phyloP scores from a whole-genome alignment of 2,797 vertebrate species.

The Neoniphon sammara region DNA sequence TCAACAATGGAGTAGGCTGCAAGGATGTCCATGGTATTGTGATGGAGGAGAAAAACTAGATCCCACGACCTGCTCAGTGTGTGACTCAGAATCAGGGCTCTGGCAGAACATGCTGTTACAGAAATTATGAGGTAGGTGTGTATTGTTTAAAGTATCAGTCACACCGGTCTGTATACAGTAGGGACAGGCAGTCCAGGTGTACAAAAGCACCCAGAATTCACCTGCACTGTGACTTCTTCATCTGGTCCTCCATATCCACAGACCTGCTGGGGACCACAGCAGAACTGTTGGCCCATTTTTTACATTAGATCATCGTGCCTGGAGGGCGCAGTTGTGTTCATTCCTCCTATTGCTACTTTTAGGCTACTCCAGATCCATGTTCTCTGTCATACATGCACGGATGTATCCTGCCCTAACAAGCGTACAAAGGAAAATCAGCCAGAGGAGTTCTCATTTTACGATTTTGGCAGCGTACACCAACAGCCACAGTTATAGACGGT shows the following conservation, averaged over 20 bases:
- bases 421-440: too few species aligned
- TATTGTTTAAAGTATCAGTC: too few species aligned
- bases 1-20: neutral
- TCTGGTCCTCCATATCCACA: too few species aligned
- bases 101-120: neutral
- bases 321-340: neutral
- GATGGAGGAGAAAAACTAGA: neutral
- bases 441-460: too few species aligned
- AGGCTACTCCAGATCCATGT: neutral
- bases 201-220: neutral
- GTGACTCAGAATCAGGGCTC: neutral
- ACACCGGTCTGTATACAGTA: neutral
- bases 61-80: neutral
- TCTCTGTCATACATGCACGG: too few species aligned
- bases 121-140: too few species aligned
- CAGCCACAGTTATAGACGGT: too few species aligned
- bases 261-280: too few species aligned
- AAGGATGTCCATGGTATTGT: neutral
- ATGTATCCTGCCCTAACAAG: too few species aligned
- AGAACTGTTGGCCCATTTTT: too few species aligned
- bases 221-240: neutral
- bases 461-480: too few species aligned
- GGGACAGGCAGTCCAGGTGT: neutral
- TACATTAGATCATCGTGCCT: neutral
- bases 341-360: neutral